Conservation (phyloP, 2,113 vertebrate species). For the Cyanistes caeruleus region DNA sequence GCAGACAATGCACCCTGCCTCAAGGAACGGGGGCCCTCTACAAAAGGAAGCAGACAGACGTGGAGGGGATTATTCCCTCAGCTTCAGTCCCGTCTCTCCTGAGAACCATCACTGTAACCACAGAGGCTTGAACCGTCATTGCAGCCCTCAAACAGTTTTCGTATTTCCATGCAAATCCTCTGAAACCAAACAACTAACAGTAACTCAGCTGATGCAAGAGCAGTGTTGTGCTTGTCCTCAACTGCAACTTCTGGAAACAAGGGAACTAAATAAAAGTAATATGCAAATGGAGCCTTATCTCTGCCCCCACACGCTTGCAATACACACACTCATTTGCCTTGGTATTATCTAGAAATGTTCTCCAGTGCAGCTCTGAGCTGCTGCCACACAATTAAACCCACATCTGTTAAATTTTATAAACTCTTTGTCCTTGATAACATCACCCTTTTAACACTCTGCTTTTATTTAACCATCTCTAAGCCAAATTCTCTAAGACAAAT, state of each 20-base stretch:
- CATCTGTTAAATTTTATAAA: conserved; percentile 2
- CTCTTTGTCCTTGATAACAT: conserved; percentile 20
- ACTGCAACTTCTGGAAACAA: neutral
- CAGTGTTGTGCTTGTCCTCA: neutral
- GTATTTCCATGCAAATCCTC: neutral
- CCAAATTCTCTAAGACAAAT: neutral
- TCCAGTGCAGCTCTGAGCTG: conserved; percentile 12
- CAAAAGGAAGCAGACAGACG: neutral
- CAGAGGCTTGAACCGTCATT: neutral
- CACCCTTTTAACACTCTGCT: neutral
- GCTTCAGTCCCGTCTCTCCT: neutral
- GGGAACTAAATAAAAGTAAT: neutral
- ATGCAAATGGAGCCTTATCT: conserved; percentile 48
- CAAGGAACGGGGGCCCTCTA: neutral
- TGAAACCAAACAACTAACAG: neutral
- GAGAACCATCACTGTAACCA: neutral
- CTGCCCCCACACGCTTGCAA: neutral
- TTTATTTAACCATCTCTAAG: neutral
- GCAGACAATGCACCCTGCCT: neutral
- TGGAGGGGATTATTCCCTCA: accelerated
- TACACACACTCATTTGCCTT: neutral
- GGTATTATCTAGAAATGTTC: neutral
- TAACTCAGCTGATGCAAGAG: neutral
- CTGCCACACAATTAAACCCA: conserved; percentile 4
- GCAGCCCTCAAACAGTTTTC: neutral